phyloP scores from a whole-genome alignment of 2,113 vertebrate genomes.

The Furnarius figulus region DNA sequence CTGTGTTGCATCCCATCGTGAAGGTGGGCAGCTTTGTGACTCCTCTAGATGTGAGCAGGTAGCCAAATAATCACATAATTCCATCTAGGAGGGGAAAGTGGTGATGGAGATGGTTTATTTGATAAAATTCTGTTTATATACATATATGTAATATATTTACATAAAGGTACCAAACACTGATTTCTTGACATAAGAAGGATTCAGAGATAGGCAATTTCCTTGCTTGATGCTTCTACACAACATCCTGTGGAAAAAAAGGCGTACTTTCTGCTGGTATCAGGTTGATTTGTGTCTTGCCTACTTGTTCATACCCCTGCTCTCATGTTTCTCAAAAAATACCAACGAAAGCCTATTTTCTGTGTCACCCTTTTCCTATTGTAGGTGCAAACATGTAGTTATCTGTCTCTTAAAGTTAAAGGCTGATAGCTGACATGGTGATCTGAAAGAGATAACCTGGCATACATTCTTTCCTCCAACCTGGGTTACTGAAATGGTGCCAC shows the following conservation, averaged over 20 bases:
- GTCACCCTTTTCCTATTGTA: not conserved
- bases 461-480: not conserved
- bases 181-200: not conserved
- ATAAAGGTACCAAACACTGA: not conserved
- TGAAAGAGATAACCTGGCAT: not conserved
- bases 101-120: not conserved
- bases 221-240: not conserved
- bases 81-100: not conserved
- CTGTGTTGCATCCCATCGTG: not conserved
- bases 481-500: not conserved
- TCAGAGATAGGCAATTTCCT: not conserved
- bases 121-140: not conserved
- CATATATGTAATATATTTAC: not conserved
- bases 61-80: not conserved
- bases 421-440: not conserved
- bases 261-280: not conserved
- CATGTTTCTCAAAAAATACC: not conserved
- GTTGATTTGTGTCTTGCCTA: not conserved
- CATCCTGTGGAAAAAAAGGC: not conserved
- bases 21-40: not conserved
- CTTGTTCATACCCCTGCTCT: fast-evolving
- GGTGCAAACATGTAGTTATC: not conserved
- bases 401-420: not conserved
- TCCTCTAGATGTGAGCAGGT: not conserved
- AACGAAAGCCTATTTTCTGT: not conserved